Percentiles rank a stretch among this genome's conserved stretches.
phyloP scores from a whole-genome alignment of 2,797 vertebrate genomes.

The Pyrocephalus nanus region DNA sequence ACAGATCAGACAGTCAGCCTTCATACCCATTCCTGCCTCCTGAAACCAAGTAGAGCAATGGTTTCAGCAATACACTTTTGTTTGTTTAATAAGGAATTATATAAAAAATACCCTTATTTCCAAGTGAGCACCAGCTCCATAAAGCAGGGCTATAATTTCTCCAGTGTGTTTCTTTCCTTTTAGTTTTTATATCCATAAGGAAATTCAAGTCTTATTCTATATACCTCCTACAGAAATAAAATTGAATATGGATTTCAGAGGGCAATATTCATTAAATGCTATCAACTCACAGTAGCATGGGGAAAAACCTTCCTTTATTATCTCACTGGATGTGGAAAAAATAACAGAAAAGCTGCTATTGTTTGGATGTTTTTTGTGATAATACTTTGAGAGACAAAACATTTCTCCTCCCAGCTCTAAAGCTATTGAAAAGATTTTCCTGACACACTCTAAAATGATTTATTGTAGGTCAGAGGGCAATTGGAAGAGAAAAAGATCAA shows the following conservation, averaged over 20 bases:
- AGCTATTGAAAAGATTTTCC: slow-evolving; percentile 46
- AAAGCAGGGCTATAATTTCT: neutral
- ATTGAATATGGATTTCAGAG: neutral
- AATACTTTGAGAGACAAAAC: slow-evolving; percentile 22
- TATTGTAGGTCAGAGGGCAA: slow-evolving; percentile 57
- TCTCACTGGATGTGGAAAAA: neutral
- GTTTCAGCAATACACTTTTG: neutral
- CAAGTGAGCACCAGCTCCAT: neutral
- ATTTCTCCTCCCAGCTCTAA: slow-evolving; percentile 15
- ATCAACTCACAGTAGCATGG: neutral
- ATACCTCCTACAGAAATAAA: neutral
- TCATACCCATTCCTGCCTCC: neutral
- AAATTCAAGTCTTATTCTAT: neutral
- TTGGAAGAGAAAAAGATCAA: slow-evolving; percentile 45
- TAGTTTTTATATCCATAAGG: neutral
- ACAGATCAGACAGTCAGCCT: neutral
- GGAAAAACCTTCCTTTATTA: neutral
- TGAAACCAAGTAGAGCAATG: neutral
- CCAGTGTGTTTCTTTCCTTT: neutral
- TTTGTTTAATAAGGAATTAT: neutral
- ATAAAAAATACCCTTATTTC: neutral
- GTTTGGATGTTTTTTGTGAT: neutral
- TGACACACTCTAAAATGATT: slow-evolving; percentile 50
- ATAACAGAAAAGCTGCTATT: slow-evolving; percentile 18
- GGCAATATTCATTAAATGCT: neutral